These are phyloP conservation scores for Melanaphis sacchari DNA, from an alignment of 1,140 invertebrate species.

Conservation along the genomic window DNA sequence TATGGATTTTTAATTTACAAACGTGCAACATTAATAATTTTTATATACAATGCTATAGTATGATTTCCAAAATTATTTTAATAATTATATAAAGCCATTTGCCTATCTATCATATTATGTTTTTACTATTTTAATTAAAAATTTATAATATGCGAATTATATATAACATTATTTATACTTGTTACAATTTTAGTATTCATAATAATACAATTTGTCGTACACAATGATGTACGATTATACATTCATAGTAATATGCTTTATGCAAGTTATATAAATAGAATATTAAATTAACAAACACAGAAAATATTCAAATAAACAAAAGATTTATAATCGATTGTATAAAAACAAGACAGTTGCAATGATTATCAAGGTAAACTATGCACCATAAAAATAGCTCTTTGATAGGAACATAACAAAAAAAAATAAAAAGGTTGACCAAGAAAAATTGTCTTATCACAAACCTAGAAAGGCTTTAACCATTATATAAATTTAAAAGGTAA, in stretches of 20 bases:
- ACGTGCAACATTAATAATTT: neutral
- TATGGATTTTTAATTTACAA: neutral
- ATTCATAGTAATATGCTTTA: too few species aligned
- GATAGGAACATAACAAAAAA: too few species aligned
- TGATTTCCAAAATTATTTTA: neutral
- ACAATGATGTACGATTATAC: neutral
- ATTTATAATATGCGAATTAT: neutral
- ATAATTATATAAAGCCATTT: neutral
- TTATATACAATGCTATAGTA: neutral
- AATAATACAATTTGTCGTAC: neutral
- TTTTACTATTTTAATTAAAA: neutral
- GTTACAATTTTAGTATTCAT: neutral
- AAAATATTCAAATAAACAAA: neutral
- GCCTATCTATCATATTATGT: neutral
- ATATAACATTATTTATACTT: neutral
- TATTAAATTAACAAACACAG: neutral
- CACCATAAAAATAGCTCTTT: too few species aligned
- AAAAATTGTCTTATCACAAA: too few species aligned
- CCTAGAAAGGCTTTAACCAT: too few species aligned
- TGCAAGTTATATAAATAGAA: too few species aligned
- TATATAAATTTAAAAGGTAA: too few species aligned
- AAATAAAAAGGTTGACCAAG: too few species aligned
- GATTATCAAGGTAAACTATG: too few species aligned
- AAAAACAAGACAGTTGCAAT: neutral
- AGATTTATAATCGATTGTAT: neutral